Base-by-base conservation (phyloP, 1,140 invertebrate genomes). In the Agrilus planipennis region DNA sequence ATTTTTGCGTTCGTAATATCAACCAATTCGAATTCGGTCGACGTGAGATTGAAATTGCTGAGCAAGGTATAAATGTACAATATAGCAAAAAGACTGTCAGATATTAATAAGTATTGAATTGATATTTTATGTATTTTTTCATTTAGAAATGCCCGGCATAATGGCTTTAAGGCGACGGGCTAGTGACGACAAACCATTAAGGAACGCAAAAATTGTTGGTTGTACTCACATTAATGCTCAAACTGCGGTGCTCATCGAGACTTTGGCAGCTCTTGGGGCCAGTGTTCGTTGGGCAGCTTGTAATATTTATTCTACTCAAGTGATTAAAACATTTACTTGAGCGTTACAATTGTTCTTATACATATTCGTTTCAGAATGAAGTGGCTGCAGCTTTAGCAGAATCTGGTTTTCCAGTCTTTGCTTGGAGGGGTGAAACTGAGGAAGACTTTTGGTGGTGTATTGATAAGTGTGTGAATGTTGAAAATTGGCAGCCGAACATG, bases 401-500 rank as follows among this genome's bases (percentile, higher is more conserved):
- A 64, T 81, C 83, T 35, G 84, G 85, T 10, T 85, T 81, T 58
- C 76, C 89, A 5, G 77, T 96, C 39, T 97, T 91, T 68, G 89
- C 92, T 2, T 96, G 92, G 93, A 79, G 90, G 34, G 89, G 89
- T 1, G 90, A 96, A 66, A 89, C 85, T 3, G 92, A 96, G 61
- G 92, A 95, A 58, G 92, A 96, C 60, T 96, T 96, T 67, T 97
- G 93, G 93, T 97, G 92, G 92, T 94, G 90, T 55, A 96, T 97
- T 44, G 91, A 97, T 63, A 86, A 85, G 55, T 90, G 87, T 63
- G 82, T 96, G 19, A 83, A 84, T 45, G 79, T 86, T 21, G 86
- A 92, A 49, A 79, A 80, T 57, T 97, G 92, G 93, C 87, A 93
- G 54, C 91, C 93, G n/a, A 98, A 97, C 63, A 92, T 96, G 89